Evolutionary conservation across 1,140 invertebrate genomes (phyloP), one percentile per base, ranked within the genome.

Genomic region (Oryzaephilus surinamensis): DNA sequence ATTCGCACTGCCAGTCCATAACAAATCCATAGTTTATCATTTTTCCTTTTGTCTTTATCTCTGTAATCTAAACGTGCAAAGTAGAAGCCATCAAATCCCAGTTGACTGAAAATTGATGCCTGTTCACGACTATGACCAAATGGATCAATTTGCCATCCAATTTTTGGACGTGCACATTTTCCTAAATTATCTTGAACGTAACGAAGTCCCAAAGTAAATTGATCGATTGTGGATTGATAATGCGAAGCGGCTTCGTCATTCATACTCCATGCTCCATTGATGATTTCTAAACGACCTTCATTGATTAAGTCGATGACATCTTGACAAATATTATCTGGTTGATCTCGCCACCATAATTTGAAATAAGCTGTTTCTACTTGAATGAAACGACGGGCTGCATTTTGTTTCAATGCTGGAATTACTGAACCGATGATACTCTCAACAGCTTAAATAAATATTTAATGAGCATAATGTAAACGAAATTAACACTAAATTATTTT

Each of bases 381-480:
- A 16, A 85, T 80, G 39, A 84, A 76, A 77, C 72, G 75, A 61
- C 79, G 69, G 1, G 64, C 62, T 0, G 82, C 72, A 64, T 95
- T 76, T 43, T 79, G 75, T 39, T 75, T 54, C 0, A 97, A 65
- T 38, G 85, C 79, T 12, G 76, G 67, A 4, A 96, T 65, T 0
- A 94, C 90, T 0, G 87, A 87, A 60, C 95, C 88, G 7, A 97
- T 56, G 42, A 96, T 96, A 51, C 92, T 93, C 56, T 89, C 81
- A 0, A 94, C 89, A 1, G 84, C 86, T 8, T 83, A 86, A 20
- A 73, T 71, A n/a, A n/a, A n/a, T n/a, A n/a, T n/a, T n/a, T n/a
- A n/a, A 32, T 6, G 23, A 6, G 6, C 17, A 15, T n/a, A n/a
- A n/a, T n/a, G n/a, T n/a, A n/a, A n/a, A n/a, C n/a, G n/a, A n/a